Evolutionary conservation across 2,888 invertebrate genomes (phyloP).

Genomic region (Listrodromus nycthemerus): DNA sequence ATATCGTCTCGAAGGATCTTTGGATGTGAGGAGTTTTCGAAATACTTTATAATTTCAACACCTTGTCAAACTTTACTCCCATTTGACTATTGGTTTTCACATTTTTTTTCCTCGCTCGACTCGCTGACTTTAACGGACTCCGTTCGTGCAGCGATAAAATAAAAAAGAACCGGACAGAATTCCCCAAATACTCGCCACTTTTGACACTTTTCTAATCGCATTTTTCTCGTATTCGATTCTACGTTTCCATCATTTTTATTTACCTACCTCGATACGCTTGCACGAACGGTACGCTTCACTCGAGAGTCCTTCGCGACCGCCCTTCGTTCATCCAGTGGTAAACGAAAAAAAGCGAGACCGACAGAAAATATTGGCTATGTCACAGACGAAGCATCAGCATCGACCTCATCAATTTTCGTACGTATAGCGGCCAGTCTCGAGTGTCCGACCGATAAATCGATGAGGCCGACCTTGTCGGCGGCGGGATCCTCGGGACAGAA

Average conservation of each 20-base stretch:
- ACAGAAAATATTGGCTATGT: conserved; percentile 9
- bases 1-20: conserved; percentile 21
- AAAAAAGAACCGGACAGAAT: background rate
- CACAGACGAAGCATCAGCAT: conserved; percentile 22
- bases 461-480: conserved; percentile 49
- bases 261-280: background rate
- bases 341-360: conserved; percentile 14
- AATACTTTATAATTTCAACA: too few species aligned
- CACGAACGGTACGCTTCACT: background rate
- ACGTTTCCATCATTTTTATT: background rate
- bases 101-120: background rate
- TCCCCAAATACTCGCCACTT: background rate
- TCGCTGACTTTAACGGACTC: background rate
- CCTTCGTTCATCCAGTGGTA: background rate
- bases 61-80: too few species aligned
- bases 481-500: conserved; percentile 20
- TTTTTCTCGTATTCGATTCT: background rate
- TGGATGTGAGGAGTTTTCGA: background rate
- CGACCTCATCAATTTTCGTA: conserved; percentile 10
- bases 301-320: conserved; percentile 7
- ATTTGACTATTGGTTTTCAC: background rate
- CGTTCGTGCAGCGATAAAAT: background rate
- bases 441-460: conserved; percentile 58
- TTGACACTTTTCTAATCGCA: background rate
- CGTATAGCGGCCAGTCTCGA: conserved; percentile 13